Conservation (phyloP, 2,888 invertebrate species). For the Caenorhabditis sp. region DNA sequence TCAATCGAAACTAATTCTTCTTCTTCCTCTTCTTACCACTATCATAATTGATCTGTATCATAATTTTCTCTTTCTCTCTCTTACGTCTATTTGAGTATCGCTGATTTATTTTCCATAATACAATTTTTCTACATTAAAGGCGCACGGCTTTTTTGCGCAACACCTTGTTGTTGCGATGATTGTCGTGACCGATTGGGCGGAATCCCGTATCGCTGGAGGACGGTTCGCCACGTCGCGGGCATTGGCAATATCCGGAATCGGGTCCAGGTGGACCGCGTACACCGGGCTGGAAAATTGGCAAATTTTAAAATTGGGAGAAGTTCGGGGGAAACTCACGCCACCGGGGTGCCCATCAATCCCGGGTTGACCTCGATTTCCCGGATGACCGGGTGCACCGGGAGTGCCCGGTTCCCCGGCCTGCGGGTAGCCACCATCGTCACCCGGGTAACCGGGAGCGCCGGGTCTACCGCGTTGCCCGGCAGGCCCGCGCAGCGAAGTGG, state of each 20-base stretch:
- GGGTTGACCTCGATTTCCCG: conserved; percentile 14
- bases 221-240: conserved; percentile 14
- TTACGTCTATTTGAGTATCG: too few species aligned
- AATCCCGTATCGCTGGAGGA: too few species aligned
- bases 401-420: conserved; percentile 19
- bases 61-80: too few species aligned
- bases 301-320: background rate
- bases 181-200: too few species aligned
- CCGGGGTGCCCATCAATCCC: conserved; percentile 34
- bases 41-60: too few species aligned
- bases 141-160: too few species aligned
- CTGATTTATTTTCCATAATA: too few species aligned
- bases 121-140: too few species aligned
- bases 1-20: conserved; percentile 43
- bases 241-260: conserved; percentile 34
- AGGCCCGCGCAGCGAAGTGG: conserved; percentile 14
- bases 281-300: conserved; percentile 18
- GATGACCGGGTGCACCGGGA: conserved; percentile 12
- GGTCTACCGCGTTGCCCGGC: conserved; percentile 21
- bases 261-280: conserved; percentile 18
- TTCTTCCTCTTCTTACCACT: too few species aligned
- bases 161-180: too few species aligned
- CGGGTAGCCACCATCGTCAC: conserved; percentile 22
- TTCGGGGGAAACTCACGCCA: conserved; percentile 9
- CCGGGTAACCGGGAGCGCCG: conserved; percentile 17